Conservation (phyloP, 1,140 invertebrate genomes). For the Physella acuta region DNA sequence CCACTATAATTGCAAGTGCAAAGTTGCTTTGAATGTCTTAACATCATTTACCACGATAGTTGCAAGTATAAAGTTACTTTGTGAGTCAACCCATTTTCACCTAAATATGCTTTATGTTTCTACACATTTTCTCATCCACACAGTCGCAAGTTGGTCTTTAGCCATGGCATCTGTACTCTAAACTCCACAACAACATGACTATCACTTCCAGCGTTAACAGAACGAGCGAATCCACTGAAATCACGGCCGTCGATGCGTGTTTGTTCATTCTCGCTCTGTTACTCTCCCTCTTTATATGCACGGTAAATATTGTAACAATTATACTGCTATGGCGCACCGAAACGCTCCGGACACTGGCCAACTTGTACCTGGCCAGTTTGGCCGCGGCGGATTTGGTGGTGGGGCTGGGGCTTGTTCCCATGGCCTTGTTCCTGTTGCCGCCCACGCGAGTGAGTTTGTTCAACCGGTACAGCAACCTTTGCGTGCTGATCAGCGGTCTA, state of each 20-base stretch:
- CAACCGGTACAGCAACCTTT: background rate
- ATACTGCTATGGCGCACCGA: background rate
- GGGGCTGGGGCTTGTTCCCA: background rate
- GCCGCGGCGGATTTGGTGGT: background rate
- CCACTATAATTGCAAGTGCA: too few relatives aligned
- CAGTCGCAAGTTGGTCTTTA: too few relatives aligned
- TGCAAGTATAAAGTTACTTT: too few relatives aligned
- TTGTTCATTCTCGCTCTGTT: background rate
- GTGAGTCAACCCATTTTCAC: too few relatives aligned
- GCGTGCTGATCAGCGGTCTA: background rate
- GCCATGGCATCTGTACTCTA: too few relatives aligned
- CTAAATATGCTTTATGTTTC: too few relatives aligned
- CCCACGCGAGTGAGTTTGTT: background rate
- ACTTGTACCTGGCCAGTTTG: background rate
- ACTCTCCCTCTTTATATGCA: background rate
- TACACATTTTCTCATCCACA: too few relatives aligned
- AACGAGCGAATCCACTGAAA: too few relatives aligned
- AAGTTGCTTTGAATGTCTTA: too few relatives aligned
- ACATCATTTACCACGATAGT: too few relatives aligned
- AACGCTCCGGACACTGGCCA: background rate
- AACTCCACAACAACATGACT: too few relatives aligned
- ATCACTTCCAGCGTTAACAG: too few relatives aligned
- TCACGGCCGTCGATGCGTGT: background rate
- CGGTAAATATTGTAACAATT: conserved; percentile 1
- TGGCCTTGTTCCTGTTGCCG: background rate